Base-by-base conservation (phyloP, 2,797 vertebrate genomes). In the Schizothorax lantsangensis region DNA sequence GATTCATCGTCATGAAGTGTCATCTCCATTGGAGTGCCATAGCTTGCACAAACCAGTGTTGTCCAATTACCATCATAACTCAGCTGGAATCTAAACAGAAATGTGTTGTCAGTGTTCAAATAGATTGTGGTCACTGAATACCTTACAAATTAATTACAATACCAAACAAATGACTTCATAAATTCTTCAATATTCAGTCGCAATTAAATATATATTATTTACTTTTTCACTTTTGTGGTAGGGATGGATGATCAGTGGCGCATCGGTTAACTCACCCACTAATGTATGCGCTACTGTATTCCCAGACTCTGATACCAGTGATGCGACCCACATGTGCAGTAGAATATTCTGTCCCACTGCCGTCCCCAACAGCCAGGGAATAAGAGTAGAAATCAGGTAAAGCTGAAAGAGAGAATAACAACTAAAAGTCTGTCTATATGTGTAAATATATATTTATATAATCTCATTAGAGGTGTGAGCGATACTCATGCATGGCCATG, bases 61-160 rank as follows among this genome's bases (percentile, higher is more conserved):
- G 54, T 57, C 54, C 54, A 92, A 1, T 49, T 43, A 12, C 2
- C 8, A 0, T 10, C 33, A 1, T 90, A 88, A 23, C 47, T 21
- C 4, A 93, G 1, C 81, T 90, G 91, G n/a, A 93, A n/a, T 8
- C 92, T 93, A 57, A 17, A 49, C 86, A 40, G 14, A 66, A 8
- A 43, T 2, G 11, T 36, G 75, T 38, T 5, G 1, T 57, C 12
- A 59, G 23, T 59, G 75, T 54, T 59, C 75, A 79, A n/a, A 38
- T 26, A 10, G 64, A 36, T n/a, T n/a, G n/a, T n/a, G n/a, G n/a
- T n/a, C n/a, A n/a, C n/a, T n/a, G n/a, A n/a, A n/a, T n/a, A n/a
- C n/a, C n/a, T n/a, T n/a, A n/a, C n/a, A n/a, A n/a, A n/a, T n/a
- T n/a, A n/a, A n/a, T n/a, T n/a, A n/a, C n/a, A n/a, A n/a, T n/a